These are phyloP conservation scores for Myiozetetes cayanensis DNA, from an alignment of 2,113 vertebrate genomes.

Conservation along the genomic window DNA sequence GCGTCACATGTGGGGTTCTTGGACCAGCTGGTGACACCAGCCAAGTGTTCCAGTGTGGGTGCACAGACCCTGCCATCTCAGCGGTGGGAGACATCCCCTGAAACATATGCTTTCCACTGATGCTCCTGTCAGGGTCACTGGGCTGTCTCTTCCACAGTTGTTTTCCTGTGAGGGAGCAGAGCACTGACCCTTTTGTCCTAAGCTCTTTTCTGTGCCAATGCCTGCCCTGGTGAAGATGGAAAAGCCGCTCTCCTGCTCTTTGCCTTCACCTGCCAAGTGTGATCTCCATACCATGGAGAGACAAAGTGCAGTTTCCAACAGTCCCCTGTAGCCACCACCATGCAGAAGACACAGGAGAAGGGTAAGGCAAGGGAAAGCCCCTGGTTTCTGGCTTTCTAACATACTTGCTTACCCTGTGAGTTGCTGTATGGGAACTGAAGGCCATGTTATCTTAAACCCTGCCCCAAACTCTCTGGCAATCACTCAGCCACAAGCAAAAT, in stretches of 20 bases:
- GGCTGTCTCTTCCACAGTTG: background rate
- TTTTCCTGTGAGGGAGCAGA: background rate
- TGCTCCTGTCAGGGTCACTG: background rate
- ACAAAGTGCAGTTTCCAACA: background rate
- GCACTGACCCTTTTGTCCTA: background rate
- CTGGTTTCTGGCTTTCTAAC: background rate
- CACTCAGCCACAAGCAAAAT: background rate
- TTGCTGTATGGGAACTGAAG: background rate
- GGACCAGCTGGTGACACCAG: background rate
- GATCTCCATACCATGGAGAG: accelerated
- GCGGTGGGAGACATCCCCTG: background rate
- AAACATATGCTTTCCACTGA: background rate
- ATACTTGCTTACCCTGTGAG: background rate
- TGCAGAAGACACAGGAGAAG: background rate
- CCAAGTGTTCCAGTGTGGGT: background rate
- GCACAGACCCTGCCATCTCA: background rate
- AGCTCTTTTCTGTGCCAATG: accelerated
- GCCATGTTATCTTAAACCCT: background rate
- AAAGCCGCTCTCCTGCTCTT: background rate
- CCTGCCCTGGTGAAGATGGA: background rate
- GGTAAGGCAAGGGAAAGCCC: background rate
- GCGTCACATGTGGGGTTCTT: background rate
- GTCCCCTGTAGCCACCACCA: accelerated
- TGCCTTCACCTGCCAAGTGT: accelerated
- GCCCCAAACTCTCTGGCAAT: background rate